These are phyloP conservation scores for Malacoctenus gilli DNA, from an alignment of 2,797 vertebrate genomes.

Conservation along the genomic window DNA sequence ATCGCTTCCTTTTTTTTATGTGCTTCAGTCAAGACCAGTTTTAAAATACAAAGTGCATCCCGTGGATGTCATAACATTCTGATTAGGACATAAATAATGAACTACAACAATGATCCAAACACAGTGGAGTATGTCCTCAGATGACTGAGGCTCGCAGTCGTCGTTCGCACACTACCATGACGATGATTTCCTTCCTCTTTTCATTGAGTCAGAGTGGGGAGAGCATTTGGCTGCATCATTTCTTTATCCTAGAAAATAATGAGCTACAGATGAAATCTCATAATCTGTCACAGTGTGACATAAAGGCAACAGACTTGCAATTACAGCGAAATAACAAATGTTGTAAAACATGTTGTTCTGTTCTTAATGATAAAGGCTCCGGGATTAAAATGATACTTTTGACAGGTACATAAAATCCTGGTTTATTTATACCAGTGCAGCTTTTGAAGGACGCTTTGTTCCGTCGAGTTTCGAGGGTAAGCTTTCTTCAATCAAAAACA, in stretches of 20 bases:
- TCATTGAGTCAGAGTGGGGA: slow-evolving; percentile 52
- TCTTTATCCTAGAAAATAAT: slow-evolving; percentile 52
- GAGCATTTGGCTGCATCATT: slow-evolving; percentile 39
- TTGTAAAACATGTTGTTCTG: background rate
- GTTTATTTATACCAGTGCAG: slow-evolving; percentile 4
- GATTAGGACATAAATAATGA: too few relatives aligned
- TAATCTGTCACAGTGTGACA: slow-evolving; percentile 12
- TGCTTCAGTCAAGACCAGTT: too few relatives aligned
- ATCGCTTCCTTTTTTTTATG: background rate
- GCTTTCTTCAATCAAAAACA: background rate
- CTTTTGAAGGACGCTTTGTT: background rate
- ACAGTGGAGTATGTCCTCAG: slow-evolving; percentile 56
- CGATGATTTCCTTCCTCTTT: slow-evolving; percentile 53
- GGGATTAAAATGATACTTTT: slow-evolving; percentile 7
- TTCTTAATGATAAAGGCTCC: background rate
- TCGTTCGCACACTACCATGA: slow-evolving; percentile 25
- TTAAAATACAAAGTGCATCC: too few relatives aligned
- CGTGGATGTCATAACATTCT: too few relatives aligned
- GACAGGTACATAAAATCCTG: background rate
- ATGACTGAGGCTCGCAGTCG: slow-evolving; percentile 51
- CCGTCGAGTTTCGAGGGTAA: background rate
- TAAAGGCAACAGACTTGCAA: slow-evolving; percentile 11
- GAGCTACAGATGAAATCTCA: slow-evolving; percentile 21
- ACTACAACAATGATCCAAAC: too few relatives aligned
- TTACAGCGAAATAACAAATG: slow-evolving; percentile 5